Percentiles rank a stretch among this genome's conserved stretches.
These are phyloP conservation scores for Falco columbarius DNA, from an alignment of 2,797 vertebrate species.

Conservation along the genomic window DNA sequence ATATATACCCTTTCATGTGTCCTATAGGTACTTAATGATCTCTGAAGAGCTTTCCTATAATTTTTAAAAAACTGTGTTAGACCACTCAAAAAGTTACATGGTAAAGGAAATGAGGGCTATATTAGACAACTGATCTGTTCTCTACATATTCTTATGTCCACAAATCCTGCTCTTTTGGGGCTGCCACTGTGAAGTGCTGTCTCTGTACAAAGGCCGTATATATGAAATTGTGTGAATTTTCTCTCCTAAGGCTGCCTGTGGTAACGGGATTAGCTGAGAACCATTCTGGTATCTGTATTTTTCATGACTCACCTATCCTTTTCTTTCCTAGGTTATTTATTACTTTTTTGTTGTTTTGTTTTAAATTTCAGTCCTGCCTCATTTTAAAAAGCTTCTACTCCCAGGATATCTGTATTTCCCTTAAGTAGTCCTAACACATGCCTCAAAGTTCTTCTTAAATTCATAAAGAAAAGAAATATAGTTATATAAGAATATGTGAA, in stretches of 20 bases:
- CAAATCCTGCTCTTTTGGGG: background rate
- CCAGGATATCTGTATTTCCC: background rate
- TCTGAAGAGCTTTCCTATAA: background rate
- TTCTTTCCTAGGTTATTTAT: background rate
- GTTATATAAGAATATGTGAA: conserved; percentile 11
- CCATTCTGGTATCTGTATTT: background rate
- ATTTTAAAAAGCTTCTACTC: background rate
- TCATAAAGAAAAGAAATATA: conserved; percentile 25
- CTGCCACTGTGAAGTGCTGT: background rate
- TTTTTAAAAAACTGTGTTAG: background rate
- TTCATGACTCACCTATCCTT: background rate
- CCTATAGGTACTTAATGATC: background rate
- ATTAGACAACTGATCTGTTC: background rate
- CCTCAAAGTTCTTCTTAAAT: conserved; percentile 7
- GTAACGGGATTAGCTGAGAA: background rate
- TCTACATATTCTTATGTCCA: background rate
- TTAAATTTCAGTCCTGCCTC: background rate
- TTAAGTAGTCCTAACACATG: background rate
- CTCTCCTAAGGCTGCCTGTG: background rate
- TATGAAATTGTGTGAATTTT: background rate
- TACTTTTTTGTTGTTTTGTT: background rate
- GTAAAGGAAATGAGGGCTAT: background rate
- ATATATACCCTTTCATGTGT: background rate
- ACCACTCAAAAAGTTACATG: background rate
- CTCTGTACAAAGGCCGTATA: background rate